Percentiles rank a stretch among this genome's conserved stretches.
Conservation (phyloP, 2,888 invertebrate genomes). For the Panopea generosa region DNA sequence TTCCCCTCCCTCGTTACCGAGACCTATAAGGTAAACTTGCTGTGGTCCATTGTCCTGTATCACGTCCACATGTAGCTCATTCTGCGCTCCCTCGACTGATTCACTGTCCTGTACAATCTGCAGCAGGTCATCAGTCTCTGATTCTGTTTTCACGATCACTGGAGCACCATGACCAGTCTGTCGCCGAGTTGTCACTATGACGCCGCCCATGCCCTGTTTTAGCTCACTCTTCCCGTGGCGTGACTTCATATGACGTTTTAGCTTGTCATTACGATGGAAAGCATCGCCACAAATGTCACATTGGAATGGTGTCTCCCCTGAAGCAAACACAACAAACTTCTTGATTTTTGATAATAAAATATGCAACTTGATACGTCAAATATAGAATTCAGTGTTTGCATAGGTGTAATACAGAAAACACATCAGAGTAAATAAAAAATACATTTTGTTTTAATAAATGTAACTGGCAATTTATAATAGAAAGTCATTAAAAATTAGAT, state of each 20-base stretch:
- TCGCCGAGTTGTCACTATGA: conserved; percentile 52
- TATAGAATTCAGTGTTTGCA: no score
- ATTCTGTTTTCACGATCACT: conserved; percentile 53
- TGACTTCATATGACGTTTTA: conserved; percentile 61
- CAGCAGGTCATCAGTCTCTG: conserved; percentile 32
- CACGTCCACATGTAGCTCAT: conserved; percentile 60
- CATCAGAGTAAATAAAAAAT: no score
- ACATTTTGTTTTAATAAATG: no score
- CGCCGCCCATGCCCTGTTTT: conserved; percentile 10
- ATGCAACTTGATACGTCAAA: no score
- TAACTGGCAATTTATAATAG: no score
- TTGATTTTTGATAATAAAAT: no score
- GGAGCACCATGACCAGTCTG: conserved; percentile 33
- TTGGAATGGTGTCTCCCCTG: conserved; percentile 62
- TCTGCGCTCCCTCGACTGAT: conserved; percentile 25
- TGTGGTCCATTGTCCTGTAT: conserved; percentile 54
- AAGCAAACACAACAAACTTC: background rate
- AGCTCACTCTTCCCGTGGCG: conserved; percentile 40
- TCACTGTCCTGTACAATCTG: conserved; percentile 32
- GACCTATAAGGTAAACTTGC: conserved; percentile 60
- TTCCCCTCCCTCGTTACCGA: conserved; percentile 46
- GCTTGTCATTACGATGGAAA: conserved; percentile 64
- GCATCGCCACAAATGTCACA: conserved; percentile 63
- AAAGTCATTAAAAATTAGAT: no score
- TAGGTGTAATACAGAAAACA: no score